A percentile compares a stretch with the other conserved stretches of the same genome.
phyloP scores from a whole-genome alignment of 2,888 invertebrate genomes.

The Gerris lacustris region DNA sequence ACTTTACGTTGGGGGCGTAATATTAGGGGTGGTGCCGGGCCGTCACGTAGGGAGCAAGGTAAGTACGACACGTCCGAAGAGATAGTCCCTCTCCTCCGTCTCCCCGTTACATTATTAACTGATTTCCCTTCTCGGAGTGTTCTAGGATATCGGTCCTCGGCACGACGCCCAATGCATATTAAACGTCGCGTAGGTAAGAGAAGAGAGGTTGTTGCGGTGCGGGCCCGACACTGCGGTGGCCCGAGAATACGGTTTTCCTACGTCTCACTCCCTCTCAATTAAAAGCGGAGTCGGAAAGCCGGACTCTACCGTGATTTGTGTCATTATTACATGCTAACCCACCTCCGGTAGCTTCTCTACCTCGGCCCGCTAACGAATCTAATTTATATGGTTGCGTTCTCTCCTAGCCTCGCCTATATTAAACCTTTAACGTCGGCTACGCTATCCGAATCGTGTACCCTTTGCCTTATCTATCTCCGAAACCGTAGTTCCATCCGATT shows the following conservation, averaged over 20 bases:
- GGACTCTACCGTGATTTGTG: neutral
- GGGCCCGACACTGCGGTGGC: neutral
- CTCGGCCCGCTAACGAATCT: neutral
- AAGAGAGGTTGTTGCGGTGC: neutral
- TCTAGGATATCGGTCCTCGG: neutral
- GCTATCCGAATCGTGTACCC: neutral
- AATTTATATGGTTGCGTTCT: constrained; percentile 3
- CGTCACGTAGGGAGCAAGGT: neutral
- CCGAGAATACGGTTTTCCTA: neutral
- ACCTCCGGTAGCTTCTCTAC: neutral
- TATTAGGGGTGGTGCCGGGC: too few species aligned
- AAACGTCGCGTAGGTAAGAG: neutral
- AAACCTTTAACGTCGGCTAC: neutral
- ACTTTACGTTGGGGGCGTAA: too few species aligned
- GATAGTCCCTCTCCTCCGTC: neutral
- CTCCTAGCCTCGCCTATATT: neutral
- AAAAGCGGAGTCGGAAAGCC: neutral
- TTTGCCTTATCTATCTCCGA: neutral
- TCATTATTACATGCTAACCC: constrained; percentile 3
- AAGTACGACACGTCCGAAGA: neutral
- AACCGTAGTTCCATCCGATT: neutral
- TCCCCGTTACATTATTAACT: neutral
- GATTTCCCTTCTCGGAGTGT: neutral
- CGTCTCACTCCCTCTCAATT: neutral
- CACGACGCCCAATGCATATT: neutral